Conservation (phyloP, 1,140 invertebrate genomes). For the Drosophila obscura region DNA sequence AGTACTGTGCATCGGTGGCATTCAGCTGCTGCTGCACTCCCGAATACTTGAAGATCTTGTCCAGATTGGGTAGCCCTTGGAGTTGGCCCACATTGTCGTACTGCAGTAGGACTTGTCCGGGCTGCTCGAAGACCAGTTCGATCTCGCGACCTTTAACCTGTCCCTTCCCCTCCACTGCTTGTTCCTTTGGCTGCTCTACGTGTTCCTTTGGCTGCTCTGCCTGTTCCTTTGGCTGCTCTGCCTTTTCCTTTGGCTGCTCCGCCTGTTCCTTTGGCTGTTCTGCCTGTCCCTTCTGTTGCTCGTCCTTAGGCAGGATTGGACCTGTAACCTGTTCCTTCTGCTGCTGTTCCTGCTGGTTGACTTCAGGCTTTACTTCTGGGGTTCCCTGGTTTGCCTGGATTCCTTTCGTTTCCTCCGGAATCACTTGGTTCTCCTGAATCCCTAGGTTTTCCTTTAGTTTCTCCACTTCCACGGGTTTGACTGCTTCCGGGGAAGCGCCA, state of each 20-base stretch:
- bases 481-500: neutral
- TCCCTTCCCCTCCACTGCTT: neutral
- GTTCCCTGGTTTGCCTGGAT: neutral
- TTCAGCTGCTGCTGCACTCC: constrained; percentile 24
- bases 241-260: neutral
- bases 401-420: neutral
- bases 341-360: neutral
- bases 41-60: constrained; percentile 45
- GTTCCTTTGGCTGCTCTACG: constrained; percentile 1
- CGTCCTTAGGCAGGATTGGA: neutral
- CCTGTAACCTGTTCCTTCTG: constrained; percentile 9
- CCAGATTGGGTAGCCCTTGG: constrained; percentile 18
- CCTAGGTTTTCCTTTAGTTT: neutral
- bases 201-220: neutral
- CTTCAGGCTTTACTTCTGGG: neutral
- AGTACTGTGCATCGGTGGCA: neutral
- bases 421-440: neutral
- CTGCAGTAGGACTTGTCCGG: neutral
- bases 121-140: constrained; percentile 7
- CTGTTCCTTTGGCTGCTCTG: neutral
- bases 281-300: neutral
- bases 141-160: constrained; percentile 26
- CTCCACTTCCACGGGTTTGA: neutral
- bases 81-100: constrained; percentile 4
- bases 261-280: constrained; percentile 3